Evolutionary conservation across 1,140 invertebrate species (phyloP), one percentile per base, ranked within the genome.

Genomic region (Drosophila ohnishii): DNA sequence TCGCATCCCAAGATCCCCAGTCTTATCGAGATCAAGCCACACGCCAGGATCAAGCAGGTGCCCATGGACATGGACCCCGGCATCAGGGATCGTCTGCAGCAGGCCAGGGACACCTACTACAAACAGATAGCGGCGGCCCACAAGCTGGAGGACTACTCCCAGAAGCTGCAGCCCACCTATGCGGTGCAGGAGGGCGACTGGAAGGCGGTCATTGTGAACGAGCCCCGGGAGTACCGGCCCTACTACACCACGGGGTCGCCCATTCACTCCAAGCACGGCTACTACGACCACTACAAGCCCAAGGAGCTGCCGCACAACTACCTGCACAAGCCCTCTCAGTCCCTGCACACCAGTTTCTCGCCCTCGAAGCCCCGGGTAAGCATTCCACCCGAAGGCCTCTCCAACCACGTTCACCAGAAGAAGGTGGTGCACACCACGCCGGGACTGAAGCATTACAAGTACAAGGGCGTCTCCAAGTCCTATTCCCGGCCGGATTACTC

Each of bases 361-460:
- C 32, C 67, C 6, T 83, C 82, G 1, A 90, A 90, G 67, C 56
- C 73, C 14, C 57, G 74, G 3, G 71, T 66, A 8, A 62, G 40
- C 30, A 55, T 62, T 25, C 50, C 73, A 9, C 50, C 73, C 9
- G 84, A 87, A 13, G 63, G 78, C 37, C 67, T 82, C 25, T 81
- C 82, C 25, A 89, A 89, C 61, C 87, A 77, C 61, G 80, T 90
- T 42, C 80, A 90, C 39, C 80, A 82, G 42, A 90, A 90, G 48
- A 90, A 85, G 63, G 51, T 72, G 28, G 88, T 90, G 1, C 87
- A 78, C 61, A 92, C 78, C 59, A 92, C 92, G n/a, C 91, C 91
- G 1, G 92, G 91, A 0, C 67, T 92, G 22, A 91, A 91, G 58
- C 90, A 92, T 62, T 92, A 84, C 62, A 88, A 88, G 42, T 89